phyloP scores from a whole-genome alignment of 2,113 vertebrate genomes.

The Okapia johnstoni region DNA sequence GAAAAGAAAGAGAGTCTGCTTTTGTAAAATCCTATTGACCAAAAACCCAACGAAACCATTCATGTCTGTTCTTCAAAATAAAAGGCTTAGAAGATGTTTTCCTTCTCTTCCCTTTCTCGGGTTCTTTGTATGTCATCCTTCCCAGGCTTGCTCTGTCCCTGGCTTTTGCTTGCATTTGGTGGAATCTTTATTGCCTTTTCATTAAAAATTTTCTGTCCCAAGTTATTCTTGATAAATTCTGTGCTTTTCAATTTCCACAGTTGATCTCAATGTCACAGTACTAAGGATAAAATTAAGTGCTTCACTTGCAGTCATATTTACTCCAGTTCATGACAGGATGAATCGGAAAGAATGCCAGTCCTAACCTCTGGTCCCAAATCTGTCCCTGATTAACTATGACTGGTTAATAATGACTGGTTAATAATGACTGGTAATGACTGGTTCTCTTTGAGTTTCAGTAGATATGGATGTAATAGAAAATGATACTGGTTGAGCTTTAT shows the following conservation, averaged over 20 bases:
- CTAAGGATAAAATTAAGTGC: background rate
- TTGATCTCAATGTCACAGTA: background rate
- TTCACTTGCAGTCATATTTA: background rate
- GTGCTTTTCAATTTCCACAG: background rate
- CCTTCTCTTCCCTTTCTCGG: background rate
- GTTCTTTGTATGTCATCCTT: background rate
- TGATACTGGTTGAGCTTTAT: background rate
- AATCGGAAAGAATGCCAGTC: background rate
- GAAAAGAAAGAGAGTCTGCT: background rate
- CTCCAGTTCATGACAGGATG: background rate
- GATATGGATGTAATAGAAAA: background rate
- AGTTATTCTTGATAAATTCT: background rate
- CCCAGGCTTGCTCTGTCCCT: background rate
- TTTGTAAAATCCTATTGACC: background rate
- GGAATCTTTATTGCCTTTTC: background rate
- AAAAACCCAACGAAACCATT: background rate
- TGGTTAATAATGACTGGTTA: too few relatives aligned
- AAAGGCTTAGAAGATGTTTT: background rate
- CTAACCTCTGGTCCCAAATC: background rate
- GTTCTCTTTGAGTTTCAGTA: background rate
- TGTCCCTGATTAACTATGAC: background rate
- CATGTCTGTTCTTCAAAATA: slow-evolving; percentile 16
- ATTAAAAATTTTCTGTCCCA: slow-evolving; percentile 54
- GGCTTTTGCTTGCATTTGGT: background rate
- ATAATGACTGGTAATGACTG: too few relatives aligned